Percentiles rank a stretch among this genome's conserved stretches.
Conservation (phyloP, 2,113 vertebrate genomes). For the Cnemophilus loriae region DNA sequence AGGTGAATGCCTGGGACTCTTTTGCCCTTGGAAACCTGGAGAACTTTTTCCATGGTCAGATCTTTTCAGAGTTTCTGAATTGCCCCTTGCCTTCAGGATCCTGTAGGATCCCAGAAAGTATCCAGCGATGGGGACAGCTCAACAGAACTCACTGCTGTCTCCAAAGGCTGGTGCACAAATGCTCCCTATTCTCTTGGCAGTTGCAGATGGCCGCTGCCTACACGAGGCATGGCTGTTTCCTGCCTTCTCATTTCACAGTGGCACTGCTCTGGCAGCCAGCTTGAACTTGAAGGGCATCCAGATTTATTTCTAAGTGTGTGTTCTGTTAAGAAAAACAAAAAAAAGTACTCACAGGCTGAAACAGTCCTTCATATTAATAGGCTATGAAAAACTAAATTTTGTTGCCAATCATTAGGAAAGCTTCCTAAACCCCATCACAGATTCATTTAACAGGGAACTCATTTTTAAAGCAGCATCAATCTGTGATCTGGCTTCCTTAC, state of each 20-base stretch:
- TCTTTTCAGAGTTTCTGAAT: background rate
- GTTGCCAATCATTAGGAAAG: background rate
- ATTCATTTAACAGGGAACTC: background rate
- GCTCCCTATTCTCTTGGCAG: background rate
- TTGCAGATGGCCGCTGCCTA: rapidly evolving
- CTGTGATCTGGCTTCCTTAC: background rate
- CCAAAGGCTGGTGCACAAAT: background rate
- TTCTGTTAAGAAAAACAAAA: background rate
- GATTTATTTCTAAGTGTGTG: background rate
- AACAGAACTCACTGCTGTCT: background rate
- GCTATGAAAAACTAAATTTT: background rate
- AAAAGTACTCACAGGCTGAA: background rate
- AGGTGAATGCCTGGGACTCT: background rate
- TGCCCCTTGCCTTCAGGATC: background rate
- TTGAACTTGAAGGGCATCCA: background rate
- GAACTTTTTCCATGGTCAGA: background rate
- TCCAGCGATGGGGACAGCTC: background rate
- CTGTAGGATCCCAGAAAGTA: background rate
- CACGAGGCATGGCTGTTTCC: background rate
- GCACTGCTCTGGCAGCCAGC: background rate
- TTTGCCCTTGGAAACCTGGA: background rate
- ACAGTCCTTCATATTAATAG: background rate
- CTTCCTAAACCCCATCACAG: background rate
- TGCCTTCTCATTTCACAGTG: background rate
- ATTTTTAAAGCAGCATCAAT: background rate